Evolutionary conservation across 2,888 invertebrate species (phyloP).

Genomic region (Crepidodera aurea): DNA sequence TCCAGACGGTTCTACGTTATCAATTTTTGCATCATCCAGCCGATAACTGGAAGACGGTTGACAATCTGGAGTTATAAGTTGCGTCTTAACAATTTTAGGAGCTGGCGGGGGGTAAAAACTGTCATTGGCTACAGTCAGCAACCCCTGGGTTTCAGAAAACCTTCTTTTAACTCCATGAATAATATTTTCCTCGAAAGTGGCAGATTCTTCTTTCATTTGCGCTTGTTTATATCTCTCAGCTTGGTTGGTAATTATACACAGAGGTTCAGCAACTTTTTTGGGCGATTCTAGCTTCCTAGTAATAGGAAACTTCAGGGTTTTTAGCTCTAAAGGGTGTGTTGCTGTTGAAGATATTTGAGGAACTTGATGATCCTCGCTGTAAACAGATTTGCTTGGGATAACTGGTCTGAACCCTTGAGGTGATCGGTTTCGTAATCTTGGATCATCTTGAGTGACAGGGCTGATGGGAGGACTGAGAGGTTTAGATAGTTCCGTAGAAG

Average conservation of each 20-base stretch:
- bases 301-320: constrained; percentile 56
- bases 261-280: constrained; percentile 53
- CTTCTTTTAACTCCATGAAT: constrained; percentile 52
- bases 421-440: constrained; percentile 42
- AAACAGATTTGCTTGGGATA: constrained; percentile 38
- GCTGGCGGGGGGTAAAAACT: constrained; percentile 40
- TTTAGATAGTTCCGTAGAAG: constrained; percentile 44
- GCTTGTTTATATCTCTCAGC: constrained; percentile 57
- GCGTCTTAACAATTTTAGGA: constrained; percentile 46
- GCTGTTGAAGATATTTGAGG: constrained; percentile 52
- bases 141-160: constrained; percentile 43
- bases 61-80: constrained; percentile 29
- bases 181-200: constrained; percentile 55
- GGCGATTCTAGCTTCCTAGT: constrained; percentile 45
- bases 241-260: constrained; percentile 59
- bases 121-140: constrained; percentile 44
- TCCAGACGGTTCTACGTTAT: constrained; percentile 21
- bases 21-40: not conserved
- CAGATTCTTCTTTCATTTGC: constrained; percentile 54
- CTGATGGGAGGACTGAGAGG: constrained; percentile 73
- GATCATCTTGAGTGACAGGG: constrained; percentile 59
- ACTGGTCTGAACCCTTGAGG: constrained; percentile 57
- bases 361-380: constrained; percentile 50
- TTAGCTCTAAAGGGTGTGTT: constrained; percentile 49
- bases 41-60: constrained; percentile 9